Percentiles rank a stretch among this genome's conserved stretches.
phyloP scores from a whole-genome alignment of 2,797 vertebrate species.

The Austrolebias charrua region DNA sequence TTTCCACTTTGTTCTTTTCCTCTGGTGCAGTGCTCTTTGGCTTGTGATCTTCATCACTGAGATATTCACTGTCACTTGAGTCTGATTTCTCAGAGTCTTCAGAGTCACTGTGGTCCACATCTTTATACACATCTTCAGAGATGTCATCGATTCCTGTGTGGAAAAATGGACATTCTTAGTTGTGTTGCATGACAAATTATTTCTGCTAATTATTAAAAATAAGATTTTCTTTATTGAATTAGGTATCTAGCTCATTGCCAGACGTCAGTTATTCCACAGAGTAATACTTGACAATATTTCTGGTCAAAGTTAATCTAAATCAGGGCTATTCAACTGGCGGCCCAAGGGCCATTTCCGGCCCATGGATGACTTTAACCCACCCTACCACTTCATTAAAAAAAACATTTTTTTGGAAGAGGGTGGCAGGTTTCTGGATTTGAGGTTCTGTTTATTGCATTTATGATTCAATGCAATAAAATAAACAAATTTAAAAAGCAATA shows the following conservation, averaged over 20 bases:
- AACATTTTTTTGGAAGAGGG: too few species aligned
- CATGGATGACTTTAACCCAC: too few species aligned
- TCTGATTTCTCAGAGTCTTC: constrained; percentile 97
- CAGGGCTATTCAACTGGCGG: too few species aligned
- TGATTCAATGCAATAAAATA: too few species aligned
- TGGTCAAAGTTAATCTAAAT: not conserved
- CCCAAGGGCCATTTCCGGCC: too few species aligned
- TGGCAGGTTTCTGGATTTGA: too few species aligned
- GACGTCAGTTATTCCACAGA: not conserved
- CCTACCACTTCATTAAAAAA: too few species aligned
- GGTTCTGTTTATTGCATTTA: too few species aligned
- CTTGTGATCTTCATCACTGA: constrained; percentile 92
- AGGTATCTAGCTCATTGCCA: too few species aligned
- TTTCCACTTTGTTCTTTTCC: constrained; percentile 86
- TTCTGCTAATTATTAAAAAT: too few species aligned
- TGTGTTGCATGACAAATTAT: not conserved
- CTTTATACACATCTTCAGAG: constrained; percentile 91
- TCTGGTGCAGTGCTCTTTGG: constrained; percentile 85
- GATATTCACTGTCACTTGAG: constrained; percentile 92
- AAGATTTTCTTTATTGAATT: too few species aligned
- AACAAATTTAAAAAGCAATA: too few species aligned
- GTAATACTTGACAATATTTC: not conserved
- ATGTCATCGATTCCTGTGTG: constrained; percentile 94
- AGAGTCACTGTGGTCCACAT: constrained; percentile 93
- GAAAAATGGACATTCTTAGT: constrained; percentile 40